Conservation (phyloP, 2,797 vertebrate species). For the Epinephelus malabaricus region DNA sequence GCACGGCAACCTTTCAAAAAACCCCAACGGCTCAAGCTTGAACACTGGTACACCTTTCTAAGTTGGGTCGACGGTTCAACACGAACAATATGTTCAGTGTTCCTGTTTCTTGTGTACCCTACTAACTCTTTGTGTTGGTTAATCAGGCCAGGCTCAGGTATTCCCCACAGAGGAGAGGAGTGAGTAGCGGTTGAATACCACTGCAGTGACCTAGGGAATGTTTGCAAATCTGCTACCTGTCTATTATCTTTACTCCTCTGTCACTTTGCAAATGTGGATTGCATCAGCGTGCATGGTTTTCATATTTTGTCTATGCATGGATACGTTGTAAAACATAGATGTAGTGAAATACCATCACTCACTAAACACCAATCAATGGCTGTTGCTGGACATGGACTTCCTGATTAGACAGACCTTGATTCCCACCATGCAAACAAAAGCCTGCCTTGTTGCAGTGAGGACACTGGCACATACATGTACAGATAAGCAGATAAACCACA, state of each 20-base stretch:
- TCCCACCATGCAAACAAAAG: slow-evolving; percentile 80
- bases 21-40: slow-evolving; percentile 34
- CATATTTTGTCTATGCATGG: not conserved
- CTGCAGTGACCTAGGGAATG: slow-evolving; percentile 57
- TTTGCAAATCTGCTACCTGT: slow-evolving; percentile 65
- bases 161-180: slow-evolving; percentile 60
- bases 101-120: slow-evolving; percentile 55
- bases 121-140: slow-evolving; percentile 59
- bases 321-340: not conserved
- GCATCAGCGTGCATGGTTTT: slow-evolving; percentile 21
- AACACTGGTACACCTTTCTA: slow-evolving; percentile 46
- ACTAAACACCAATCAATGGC: slow-evolving; percentile 55
- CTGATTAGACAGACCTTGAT: slow-evolving; percentile 68
- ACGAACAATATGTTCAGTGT: slow-evolving; percentile 72
- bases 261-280: slow-evolving; percentile 45
- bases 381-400: slow-evolving; percentile 53
- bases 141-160: slow-evolving; percentile 69
- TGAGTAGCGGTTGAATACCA: slow-evolving; percentile 53
- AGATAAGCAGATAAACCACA: slow-evolving; percentile 78
- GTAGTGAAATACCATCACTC: slow-evolving; percentile 26
- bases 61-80: slow-evolving; percentile 49
- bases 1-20: not conserved
- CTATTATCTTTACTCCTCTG: slow-evolving; percentile 72
- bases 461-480: slow-evolving; percentile 70
- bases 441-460: slow-evolving; percentile 75